Evolutionary conservation across 2,888 invertebrate species (phyloP).

Genomic region (Coremacera marginata): DNA sequence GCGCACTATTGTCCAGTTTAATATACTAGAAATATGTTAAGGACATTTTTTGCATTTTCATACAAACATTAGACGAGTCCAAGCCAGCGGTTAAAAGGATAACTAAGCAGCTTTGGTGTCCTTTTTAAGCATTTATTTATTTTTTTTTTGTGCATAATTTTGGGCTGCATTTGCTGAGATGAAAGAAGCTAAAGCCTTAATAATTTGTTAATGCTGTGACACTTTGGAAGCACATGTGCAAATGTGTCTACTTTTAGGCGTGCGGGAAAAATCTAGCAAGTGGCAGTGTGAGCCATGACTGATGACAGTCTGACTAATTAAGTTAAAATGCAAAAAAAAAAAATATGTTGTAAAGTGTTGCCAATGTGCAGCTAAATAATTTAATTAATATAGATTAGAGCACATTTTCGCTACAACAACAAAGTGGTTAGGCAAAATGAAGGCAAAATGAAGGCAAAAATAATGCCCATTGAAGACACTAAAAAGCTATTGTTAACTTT

Average conservation of each 20-base stretch:
- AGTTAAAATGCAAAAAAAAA: slow-evolving; percentile 25
- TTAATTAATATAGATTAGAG: slow-evolving; percentile 31
- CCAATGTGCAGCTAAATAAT: slow-evolving; percentile 27
- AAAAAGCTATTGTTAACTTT: background rate
- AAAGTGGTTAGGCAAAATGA: background rate
- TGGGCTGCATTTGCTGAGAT: slow-evolving; percentile 10
- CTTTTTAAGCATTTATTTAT: slow-evolving; percentile 3
- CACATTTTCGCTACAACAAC: background rate
- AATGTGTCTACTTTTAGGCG: slow-evolving; percentile 4
- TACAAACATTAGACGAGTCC: background rate
- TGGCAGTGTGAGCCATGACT: background rate
- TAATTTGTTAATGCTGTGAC: slow-evolving; percentile 47
- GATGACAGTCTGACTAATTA: slow-evolving; percentile 36
- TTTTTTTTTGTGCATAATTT: background rate
- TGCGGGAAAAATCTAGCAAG: background rate
- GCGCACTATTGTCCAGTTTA: slow-evolving; percentile 27
- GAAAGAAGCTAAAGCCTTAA: slow-evolving; percentile 39
- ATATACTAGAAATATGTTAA: slow-evolving; percentile 35
- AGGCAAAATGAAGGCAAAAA: slow-evolving; percentile 2
- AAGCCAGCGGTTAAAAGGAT: too few species aligned
- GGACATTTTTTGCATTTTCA: background rate
- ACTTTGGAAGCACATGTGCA: slow-evolving; percentile 32
- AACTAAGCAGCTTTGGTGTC: background rate
- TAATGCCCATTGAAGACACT: background rate
- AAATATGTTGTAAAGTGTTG: background rate